Conservation (phyloP, 1,140 invertebrate genomes). For the Orussus abietinus region DNA sequence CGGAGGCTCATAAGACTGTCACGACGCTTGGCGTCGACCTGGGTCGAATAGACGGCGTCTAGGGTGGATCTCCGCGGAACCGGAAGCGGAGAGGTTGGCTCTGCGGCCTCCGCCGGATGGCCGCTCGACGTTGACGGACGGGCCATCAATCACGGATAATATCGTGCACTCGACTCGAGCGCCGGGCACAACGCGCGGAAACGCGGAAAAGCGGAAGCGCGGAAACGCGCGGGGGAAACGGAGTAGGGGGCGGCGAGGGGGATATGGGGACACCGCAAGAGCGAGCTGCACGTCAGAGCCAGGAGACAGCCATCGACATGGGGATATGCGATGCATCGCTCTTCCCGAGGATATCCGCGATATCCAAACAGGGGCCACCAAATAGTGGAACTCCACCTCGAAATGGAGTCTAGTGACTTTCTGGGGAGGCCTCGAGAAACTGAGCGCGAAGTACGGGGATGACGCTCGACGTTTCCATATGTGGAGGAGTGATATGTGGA, state of each 20-base stretch:
- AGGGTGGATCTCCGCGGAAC: background rate
- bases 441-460: too few species aligned
- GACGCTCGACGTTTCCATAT: too few species aligned
- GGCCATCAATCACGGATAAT: slow-evolving; percentile 31
- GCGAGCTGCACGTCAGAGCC: slow-evolving; percentile 23
- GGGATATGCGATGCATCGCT: slow-evolving; percentile 25
- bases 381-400: too few species aligned
- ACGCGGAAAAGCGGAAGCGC: background rate
- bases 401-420: too few species aligned
- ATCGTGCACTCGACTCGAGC: slow-evolving; percentile 20
- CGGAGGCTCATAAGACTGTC: too few species aligned
- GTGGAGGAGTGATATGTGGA: too few species aligned
- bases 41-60: background rate
- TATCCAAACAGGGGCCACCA: too few species aligned
- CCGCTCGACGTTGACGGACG: too few species aligned
- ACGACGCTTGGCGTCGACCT: background rate
- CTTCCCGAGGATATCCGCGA: too few species aligned
- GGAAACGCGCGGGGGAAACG: slow-evolving; percentile 1
- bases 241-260: slow-evolving; percentile 1
- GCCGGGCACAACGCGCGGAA: background rate
- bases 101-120: too few species aligned
- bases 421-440: too few species aligned
- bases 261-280: slow-evolving; percentile 12
- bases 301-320: slow-evolving; percentile 32
- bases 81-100: background rate